Percentiles rank a stretch among this genome's conserved stretches.
Conservation (phyloP, 2,113 vertebrate genomes). For the Oceanites oceanicus region DNA sequence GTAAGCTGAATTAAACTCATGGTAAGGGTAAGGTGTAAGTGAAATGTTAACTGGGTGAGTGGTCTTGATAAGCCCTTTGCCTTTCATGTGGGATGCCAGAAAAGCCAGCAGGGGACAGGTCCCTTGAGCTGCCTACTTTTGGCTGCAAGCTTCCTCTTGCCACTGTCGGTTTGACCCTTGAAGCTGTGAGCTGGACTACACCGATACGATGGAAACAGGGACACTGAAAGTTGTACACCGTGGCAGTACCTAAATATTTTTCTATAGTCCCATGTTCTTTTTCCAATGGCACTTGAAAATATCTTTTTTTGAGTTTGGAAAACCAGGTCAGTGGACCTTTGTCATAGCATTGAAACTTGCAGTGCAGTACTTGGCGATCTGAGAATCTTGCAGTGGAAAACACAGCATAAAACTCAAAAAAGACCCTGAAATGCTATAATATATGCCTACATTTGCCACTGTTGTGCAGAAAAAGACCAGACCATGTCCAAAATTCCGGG, state of each 20-base stretch:
- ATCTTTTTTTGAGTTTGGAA: not conserved
- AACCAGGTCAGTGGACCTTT: not conserved
- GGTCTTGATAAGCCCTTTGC: not conserved
- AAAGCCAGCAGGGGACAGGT: not conserved
- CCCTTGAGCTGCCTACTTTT: not conserved
- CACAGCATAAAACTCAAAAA: not conserved
- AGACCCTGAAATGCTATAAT: not conserved
- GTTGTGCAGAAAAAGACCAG: not conserved
- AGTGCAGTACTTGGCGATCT: not conserved
- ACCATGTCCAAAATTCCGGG: not conserved
- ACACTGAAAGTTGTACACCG: not conserved
- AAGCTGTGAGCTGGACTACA: not conserved
- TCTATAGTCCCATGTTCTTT: not conserved
- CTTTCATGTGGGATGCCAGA: not conserved
- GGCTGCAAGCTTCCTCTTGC: not conserved
- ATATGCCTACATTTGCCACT: not conserved
- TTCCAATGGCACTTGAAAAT: not conserved
- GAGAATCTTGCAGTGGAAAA: not conserved
- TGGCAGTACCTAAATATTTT: not conserved
- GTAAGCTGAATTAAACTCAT: not conserved
- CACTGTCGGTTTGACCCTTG: rapidly evolving
- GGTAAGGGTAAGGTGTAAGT: not conserved
- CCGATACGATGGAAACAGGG: not conserved
- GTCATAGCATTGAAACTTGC: not conserved
- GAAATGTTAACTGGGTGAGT: not conserved